Evolutionary conservation across 2,797 vertebrate species (phyloP), one percentile per base, ranked within the genome.

Genomic region (Melanotaenia maccullochi): DNA sequence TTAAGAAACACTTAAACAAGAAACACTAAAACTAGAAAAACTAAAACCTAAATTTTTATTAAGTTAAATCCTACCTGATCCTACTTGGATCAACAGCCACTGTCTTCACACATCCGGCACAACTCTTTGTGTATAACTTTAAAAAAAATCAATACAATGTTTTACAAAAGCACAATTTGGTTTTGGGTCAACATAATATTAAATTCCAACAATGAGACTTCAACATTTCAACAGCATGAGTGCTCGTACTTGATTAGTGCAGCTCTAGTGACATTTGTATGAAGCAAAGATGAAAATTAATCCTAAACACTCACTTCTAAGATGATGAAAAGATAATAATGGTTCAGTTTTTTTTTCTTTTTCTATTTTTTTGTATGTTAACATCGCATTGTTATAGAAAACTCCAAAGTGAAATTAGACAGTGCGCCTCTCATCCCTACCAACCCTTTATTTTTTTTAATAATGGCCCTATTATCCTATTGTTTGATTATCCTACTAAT

Each of bases 401-500:
- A 25, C 25, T 25, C 55, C 58, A 22, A 4, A 36, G 63, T 57
- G n/a, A 12, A 72, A 76, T 59, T 68, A 65, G 76, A 14, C 32
- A 70, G 35, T 56, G 6, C 32, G 51, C 36, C n/a, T 55, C 22
- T 54, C 1, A 42, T 66, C 4, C 0, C 49, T 13, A 36, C 54
- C 60, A 64, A 28, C 59, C 49, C 54, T 36, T 51, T 76, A 56
- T 6, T 16, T 18, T 14, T 70, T 54, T 28, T 25, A 1, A 49
- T 14, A 55, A 8, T 0, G 0, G 12, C 49, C 66, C 62, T 66
- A 24, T 68, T 79, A 75, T 72, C 78, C 60, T 49, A 59, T 84
- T 32, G 2, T 32, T 80, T 38, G 60, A 28, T 69, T 63, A 76
- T 76, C 40, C 59, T 30, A 25, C 67, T 70, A 68, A 71, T 47